Evolutionary conservation across 2,797 vertebrate species (phyloP), one percentile per base, ranked within the genome.

Genomic region (Rhabdomys pumilio): DNA sequence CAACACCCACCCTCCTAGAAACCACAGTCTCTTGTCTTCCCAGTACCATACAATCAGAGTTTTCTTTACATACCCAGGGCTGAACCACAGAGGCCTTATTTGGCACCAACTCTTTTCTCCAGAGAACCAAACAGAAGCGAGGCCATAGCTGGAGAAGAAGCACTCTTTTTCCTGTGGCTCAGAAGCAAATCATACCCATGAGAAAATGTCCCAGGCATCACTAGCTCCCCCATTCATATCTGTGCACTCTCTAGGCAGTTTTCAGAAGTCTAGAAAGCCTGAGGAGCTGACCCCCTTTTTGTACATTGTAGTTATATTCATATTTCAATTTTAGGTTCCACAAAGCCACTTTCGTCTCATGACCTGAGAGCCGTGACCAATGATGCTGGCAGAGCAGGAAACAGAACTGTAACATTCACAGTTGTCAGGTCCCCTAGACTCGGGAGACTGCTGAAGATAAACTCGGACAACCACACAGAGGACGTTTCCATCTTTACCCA

Each of bases 401-500:
- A 99, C 96, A 99, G 99, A 97, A 98, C 98, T 81, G 96, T 99
- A 96, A 98, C 98, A 26, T 99, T 99, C 95, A 98, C 85, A 57
- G 96, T 99, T 93, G 91, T 99, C 55, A 98, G 96, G 88, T 98
- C 98, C 80, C 99, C 99, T 10, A 99, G 99, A 96, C 98, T 99
- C 91, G 99, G 99, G 77, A 99, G 98, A 92, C 98, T 99, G 97
- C 98, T 99, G 94, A 97, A 75, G 87, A 90, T 97, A 80, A 98
- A 97, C 97, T 95, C 98, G 38, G 98, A 99, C 96, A 98, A 99
- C 92, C 98, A 97, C 55, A 98, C 98, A 7, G 97, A 98, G 93
- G 99, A 99, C 77, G 98, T 99, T 91, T 98, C 98, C 88, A 97
- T 98, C 95, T 99, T 99, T 98, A 99, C 99, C 0, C 99, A 99